Base-by-base conservation (phyloP, 1,140 invertebrate species). In the Aphelinus atriplicis region DNA sequence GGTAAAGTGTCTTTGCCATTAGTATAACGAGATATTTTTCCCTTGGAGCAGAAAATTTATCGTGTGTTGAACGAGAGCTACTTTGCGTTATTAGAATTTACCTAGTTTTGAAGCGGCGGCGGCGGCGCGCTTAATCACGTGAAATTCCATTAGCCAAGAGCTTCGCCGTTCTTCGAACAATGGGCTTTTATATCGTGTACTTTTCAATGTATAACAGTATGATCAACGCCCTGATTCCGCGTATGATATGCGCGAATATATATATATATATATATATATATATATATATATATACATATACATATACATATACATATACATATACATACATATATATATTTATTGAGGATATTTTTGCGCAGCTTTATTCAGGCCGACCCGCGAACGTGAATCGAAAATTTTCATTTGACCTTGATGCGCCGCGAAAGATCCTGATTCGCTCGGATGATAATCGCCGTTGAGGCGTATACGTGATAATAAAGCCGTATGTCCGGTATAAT, bases 401-500 rank as follows among this genome's bases (percentile, higher is more conserved):
- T 55, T 57, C 55, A 45, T 56, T 72, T 50, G 70, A 71, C 51
- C 51, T 51, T 47, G 60, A 64, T 71, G 26, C 45, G 26, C 26
- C 26, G 3, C 9, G 9, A 64, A 55, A 71, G 69, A 63, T 71
- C 42, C 60, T 53, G 58, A 71, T 55, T 63, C 43, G 43, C 7
- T 7, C 42, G 5, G 50, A n/a, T 68, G 57, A 47, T 45, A 47
- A 68, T 47, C 26, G 48, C 1, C 9, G 26, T 26, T 26, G 26
- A 51, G 47, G 48, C 43, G 56, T 43, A 26, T 26, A 26, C 26
- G 26, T 26, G 26, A 26, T 26, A 26, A 26, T 26, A 26, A 26
- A 26, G 26, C 26, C 26, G 42, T 45, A 46, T n/a, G n/a, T 3
- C 46, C n/a, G 45, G 1, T 46, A 68, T 46, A 45, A 1, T 56